Conservation (phyloP, 2,113 vertebrate species). For the Coptodon bakossiorum region DNA sequence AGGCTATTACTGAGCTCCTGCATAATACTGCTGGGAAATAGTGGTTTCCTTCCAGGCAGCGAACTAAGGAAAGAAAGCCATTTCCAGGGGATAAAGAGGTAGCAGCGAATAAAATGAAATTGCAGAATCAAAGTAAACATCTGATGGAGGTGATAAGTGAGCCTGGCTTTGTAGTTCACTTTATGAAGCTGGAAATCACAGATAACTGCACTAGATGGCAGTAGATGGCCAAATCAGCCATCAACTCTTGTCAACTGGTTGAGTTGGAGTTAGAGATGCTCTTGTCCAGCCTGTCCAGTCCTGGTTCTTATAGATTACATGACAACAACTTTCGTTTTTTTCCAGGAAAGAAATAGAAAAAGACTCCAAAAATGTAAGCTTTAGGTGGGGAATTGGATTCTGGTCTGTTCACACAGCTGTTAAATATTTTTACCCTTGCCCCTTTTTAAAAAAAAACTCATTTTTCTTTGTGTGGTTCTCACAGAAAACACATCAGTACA, state of each 20-base stretch:
- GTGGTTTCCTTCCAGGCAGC: background rate
- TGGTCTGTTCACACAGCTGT: background rate
- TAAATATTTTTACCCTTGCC: background rate
- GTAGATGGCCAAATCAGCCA: constrained; percentile 34
- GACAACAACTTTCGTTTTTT: background rate
- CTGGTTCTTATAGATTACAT: background rate
- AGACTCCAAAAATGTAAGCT: background rate
- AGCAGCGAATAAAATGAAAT: background rate
- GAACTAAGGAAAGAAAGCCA: background rate
- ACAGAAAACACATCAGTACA: background rate
- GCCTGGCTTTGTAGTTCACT: background rate
- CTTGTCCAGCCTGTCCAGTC: background rate
- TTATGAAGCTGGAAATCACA: background rate
- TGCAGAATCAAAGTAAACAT: background rate
- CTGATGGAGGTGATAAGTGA: background rate
- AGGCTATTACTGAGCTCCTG: background rate
- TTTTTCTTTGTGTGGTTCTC: background rate
- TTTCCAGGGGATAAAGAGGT: background rate
- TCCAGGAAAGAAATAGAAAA: background rate
- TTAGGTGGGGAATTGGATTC: background rate
- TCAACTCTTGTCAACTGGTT: background rate
- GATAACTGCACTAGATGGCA: constrained; percentile 57
- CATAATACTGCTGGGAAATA: background rate
- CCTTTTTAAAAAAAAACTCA: background rate
- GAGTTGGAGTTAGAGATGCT: background rate